Percentiles rank a stretch among this genome's conserved stretches.
Conservation (phyloP, 2,888 invertebrate species). For the Drosophila percnosoma region DNA sequence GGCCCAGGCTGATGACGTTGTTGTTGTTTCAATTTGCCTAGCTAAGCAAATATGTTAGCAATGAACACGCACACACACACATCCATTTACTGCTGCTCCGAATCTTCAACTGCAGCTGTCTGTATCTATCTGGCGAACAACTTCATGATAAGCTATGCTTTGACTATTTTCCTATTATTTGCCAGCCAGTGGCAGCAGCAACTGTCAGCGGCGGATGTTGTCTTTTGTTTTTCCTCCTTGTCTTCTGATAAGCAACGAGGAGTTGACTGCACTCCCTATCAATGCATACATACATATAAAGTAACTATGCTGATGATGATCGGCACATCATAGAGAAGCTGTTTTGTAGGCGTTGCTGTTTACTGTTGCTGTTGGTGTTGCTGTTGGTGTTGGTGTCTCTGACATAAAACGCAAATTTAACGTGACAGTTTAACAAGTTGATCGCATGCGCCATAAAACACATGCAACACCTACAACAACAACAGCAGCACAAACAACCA, state of each 20-base stretch:
- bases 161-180: conserved; percentile 37
- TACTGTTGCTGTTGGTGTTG: background rate
- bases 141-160: conserved; percentile 33
- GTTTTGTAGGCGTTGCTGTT: conserved; percentile 20
- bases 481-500: conserved; percentile 22
- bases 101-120: conserved; percentile 28
- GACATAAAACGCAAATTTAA: conserved; percentile 80
- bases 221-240: conserved; percentile 46
- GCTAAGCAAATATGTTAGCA: conserved; percentile 60
- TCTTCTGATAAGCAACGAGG: conserved; percentile 63
- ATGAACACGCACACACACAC: background rate
- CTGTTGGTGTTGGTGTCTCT: conserved; percentile 40
- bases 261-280: conserved; percentile 73
- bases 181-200: conserved; percentile 40
- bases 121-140: conserved; percentile 15
- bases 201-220: conserved; percentile 66
- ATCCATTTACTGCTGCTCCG: conserved; percentile 10
- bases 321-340: conserved; percentile 64
- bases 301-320: conserved; percentile 30
- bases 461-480: conserved; percentile 78
- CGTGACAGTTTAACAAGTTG: conserved; percentile 79
- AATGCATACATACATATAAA: conserved; percentile 3
- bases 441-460: conserved; percentile 80
- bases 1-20: conserved; percentile 2
- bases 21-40: conserved; percentile 56